phyloP scores from a whole-genome alignment of 2,113 vertebrate species.

The Oceanodroma tethys region DNA sequence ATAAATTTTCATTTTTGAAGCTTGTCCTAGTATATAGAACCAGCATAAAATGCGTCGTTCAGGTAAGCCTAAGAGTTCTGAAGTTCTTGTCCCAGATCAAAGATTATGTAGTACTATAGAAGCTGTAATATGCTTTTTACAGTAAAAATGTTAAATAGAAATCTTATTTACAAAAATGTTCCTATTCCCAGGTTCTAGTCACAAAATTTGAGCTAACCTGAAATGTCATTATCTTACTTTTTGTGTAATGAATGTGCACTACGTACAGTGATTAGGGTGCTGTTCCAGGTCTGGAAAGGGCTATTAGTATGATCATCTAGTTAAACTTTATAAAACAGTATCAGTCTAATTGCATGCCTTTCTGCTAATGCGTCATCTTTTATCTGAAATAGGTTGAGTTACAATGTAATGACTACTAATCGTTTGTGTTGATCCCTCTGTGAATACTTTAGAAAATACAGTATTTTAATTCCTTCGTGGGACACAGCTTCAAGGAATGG shows the following conservation, averaged over 20 bases:
- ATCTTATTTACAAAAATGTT: neutral
- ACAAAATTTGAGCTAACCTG: neutral
- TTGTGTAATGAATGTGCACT: neutral
- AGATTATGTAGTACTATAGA: neutral
- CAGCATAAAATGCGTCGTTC: neutral
- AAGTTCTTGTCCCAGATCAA: neutral
- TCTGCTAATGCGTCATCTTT: neutral
- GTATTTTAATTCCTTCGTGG: neutral
- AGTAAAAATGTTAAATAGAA: neutral
- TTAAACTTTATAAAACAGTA: neutral
- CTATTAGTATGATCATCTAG: fast-evolving
- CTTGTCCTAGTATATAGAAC: neutral
- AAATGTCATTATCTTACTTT: neutral
- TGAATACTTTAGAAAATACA: neutral
- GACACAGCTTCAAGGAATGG: neutral
- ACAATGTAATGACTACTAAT: neutral
- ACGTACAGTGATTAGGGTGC: neutral
- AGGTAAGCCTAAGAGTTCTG: neutral
- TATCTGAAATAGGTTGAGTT: neutral
- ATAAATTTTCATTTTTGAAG: neutral
- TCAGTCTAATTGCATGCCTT: neutral
- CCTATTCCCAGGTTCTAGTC: neutral
- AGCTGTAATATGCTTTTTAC: neutral
- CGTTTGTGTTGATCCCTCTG: neutral
- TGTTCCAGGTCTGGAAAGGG: neutral